Base-by-base conservation (phyloP, 92 coral and sea anemone genomes). In the Muricea muricata region DNA sequence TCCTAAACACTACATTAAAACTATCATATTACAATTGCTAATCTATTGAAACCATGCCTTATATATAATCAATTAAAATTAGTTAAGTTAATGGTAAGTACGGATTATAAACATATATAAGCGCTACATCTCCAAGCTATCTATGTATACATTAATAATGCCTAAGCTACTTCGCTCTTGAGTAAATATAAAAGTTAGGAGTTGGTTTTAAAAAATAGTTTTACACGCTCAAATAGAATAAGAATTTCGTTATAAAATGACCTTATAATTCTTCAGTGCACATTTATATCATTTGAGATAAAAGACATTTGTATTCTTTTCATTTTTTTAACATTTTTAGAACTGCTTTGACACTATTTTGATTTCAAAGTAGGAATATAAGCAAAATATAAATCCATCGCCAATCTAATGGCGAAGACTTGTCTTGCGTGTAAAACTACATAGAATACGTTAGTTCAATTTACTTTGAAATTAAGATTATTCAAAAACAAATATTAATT, bases 401-500 rank as follows among this genome's bases (percentile, higher is more conserved):
- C n/a, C n/a, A n/a, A n/a, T n/a, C n/a, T n/a, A n/a, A n/a, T n/a
- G n/a, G n/a, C n/a, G n/a, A 52, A 18, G 18, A 52, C 7, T 9
- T 45, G 50, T 45, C 18, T 52, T 7, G 23, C 60, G 60, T 63
- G 70, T 14, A 63, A 63, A 63, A 63, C 70, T 63, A 63, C 70
- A 10, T 28, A 11, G 6, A 10, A 39, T 10, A 24, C n/a, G n/a
- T 63, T 63, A 63, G 18, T 28, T 0, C 70, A 63, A 63, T 29
- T 63, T 63, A 63, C 34, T 63, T 4, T 3, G 70, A 63, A 63
- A 63, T 30, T 25, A 28, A 4, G 1, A 1, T 26, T 63, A 25
- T 60, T 52, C 60, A 52, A 52, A 63, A 28, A 63, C 37, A 63
- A 63, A 63, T 63, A 63, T 63, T 63, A 63, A 28, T 63, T 42